Evolutionary conservation across 2,113 vertebrate species (phyloP).

Genomic region (Antennarius striatus): DNA sequence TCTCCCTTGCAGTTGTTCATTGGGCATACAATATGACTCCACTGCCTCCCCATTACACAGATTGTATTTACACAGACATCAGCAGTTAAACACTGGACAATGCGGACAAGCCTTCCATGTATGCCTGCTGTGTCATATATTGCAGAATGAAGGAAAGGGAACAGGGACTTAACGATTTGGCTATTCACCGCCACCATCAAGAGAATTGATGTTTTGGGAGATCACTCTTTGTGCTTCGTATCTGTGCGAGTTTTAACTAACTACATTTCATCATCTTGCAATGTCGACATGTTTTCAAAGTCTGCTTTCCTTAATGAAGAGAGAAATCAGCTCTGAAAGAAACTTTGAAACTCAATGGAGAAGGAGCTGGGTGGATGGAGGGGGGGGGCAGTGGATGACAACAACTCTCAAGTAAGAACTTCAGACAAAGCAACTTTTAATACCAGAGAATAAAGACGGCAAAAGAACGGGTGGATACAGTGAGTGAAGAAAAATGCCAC

Average conservation of each 20-base stretch:
- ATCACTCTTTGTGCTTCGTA: conserved; percentile 17
- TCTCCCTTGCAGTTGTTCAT: conserved; percentile 59
- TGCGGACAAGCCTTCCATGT: conserved; percentile 44
- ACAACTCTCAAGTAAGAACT: conserved; percentile 33
- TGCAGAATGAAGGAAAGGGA: conserved; percentile 26
- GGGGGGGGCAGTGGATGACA: not conserved
- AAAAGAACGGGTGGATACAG: conserved; percentile 17
- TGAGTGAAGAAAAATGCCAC: conserved; percentile 18
- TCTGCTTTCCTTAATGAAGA: conserved; percentile 20
- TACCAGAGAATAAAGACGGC: conserved; percentile 25
- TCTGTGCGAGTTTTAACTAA: conserved; percentile 17
- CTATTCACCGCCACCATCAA: conserved; percentile 27
- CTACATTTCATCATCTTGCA: conserved; percentile 50
- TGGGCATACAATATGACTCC: conserved; percentile 46
- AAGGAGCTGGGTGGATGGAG: not conserved
- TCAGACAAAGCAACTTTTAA: conserved; percentile 28
- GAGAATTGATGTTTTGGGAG: conserved; percentile 33
- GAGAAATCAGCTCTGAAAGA: not conserved
- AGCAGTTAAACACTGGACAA: conserved; percentile 60
- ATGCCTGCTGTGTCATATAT: conserved; percentile 36
- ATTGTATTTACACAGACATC: conserved; percentile 69
- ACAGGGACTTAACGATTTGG: conserved; percentile 26
- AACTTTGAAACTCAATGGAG: not conserved
- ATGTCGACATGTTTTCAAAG: conserved; percentile 47
- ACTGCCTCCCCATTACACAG: conserved; percentile 30